phyloP scores from a whole-genome alignment of 2,113 vertebrate genomes.

The Rutilus rutilus region DNA sequence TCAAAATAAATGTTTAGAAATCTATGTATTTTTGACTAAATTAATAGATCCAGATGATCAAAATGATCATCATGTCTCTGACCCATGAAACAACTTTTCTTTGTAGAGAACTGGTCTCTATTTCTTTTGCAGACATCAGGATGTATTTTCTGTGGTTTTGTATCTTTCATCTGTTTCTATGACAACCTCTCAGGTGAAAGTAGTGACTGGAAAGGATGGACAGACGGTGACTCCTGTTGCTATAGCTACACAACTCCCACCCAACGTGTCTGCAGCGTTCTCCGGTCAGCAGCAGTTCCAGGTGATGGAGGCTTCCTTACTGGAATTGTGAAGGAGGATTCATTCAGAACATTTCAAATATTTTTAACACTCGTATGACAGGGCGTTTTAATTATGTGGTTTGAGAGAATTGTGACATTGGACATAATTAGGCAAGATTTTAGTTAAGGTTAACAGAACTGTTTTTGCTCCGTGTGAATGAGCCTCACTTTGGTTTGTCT shows the following conservation, averaged over 20 bases:
- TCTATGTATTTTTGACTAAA: background rate
- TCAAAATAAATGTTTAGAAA: background rate
- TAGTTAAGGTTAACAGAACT: background rate
- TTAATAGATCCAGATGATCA: background rate
- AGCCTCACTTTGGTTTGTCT: constrained; percentile 19
- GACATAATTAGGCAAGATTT: background rate
- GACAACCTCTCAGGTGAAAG: constrained; percentile 87
- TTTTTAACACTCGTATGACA: background rate
- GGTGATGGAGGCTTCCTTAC: constrained; percentile 70
- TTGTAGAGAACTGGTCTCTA: background rate
- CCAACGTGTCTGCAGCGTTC: constrained; percentile 96
- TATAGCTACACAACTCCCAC: constrained; percentile 96
- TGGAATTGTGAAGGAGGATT: constrained; percentile 3
- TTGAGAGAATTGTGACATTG: background rate
- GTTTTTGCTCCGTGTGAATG: constrained; percentile 45
- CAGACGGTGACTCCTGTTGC: constrained; percentile 95
- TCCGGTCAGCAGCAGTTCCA: constrained; percentile 90
- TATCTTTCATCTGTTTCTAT: constrained; percentile 53
- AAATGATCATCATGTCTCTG: background rate
- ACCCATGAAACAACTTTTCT: background rate
- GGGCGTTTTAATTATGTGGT: background rate
- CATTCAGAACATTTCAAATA: background rate
- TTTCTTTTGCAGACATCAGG: background rate
- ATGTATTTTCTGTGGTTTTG: constrained; percentile 19
- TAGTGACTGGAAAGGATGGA: constrained; percentile 96